These are phyloP conservation scores for Oryzias curvinotus DNA, from an alignment of 2,113 vertebrate species.

Conservation along the genomic window DNA sequence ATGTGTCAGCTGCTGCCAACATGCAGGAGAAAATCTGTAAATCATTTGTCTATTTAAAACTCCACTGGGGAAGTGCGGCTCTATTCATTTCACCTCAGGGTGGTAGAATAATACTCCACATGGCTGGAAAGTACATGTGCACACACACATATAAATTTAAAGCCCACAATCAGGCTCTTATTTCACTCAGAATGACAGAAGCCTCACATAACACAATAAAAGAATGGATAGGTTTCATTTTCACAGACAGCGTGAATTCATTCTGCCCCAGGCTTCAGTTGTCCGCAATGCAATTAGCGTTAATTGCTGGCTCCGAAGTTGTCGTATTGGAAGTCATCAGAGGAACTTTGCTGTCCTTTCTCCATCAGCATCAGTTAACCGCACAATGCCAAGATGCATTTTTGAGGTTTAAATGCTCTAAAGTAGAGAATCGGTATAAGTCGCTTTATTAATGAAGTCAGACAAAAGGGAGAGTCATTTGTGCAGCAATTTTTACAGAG, in stretches of 20 bases:
- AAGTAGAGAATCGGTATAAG: slow-evolving; percentile 13
- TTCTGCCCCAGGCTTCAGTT: slow-evolving; percentile 46
- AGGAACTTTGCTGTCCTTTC: slow-evolving; percentile 43
- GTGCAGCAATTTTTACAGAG: background rate
- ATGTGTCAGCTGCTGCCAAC: no score
- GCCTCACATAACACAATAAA: slow-evolving; percentile 44
- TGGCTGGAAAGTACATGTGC: slow-evolving; percentile 1
- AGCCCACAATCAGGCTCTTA: slow-evolving; percentile 24
- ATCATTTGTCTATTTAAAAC: no score
- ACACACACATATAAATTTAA: background rate
- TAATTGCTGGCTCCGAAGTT: slow-evolving; percentile 66
- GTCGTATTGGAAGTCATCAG: slow-evolving; percentile 58
- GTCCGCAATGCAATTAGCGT: slow-evolving; percentile 63
- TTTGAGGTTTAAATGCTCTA: slow-evolving; percentile 48
- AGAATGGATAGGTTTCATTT: slow-evolving; percentile 52
- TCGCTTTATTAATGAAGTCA: slow-evolving; percentile 6
- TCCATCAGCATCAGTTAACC: slow-evolving; percentile 44
- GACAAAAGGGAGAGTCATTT: slow-evolving; percentile 2
- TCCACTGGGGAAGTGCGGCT: no score
- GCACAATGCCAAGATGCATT: slow-evolving; percentile 25
- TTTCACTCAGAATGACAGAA: slow-evolving; percentile 33
- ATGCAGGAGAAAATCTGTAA: no score
- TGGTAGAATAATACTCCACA: slow-evolving; percentile 52
- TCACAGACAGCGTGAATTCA: slow-evolving; percentile 54
- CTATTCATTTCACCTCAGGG: slow-evolving; percentile 60